Base-by-base conservation (phyloP, 1,140 invertebrate species). In the Drosophila punjabiensis region DNA sequence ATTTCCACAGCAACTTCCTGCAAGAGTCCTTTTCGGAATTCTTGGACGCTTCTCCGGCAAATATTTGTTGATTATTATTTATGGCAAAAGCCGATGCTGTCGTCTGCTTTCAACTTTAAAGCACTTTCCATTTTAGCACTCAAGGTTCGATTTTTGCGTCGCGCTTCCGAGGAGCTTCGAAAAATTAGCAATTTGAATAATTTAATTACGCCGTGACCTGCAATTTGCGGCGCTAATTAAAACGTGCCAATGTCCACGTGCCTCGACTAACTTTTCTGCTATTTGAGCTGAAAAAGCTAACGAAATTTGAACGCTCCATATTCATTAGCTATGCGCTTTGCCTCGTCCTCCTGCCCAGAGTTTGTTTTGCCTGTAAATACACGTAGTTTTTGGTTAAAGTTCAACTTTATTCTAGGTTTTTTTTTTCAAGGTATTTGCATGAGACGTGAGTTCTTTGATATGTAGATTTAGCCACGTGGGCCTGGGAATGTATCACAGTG, bases 161-260 rank as follows among this genome's bases (percentile, higher is more conserved):
- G n/a, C n/a, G n/a, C 68, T 61, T 10, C 20, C 8, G 16, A 0
- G 16, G 1, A 33, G 59, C 48, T 48, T 35, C n/a, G 11, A 32
- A 70, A 81, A 89, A 88, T 88, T 85, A 88, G 85, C 85, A 88
- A 85, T 85, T 88, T 89, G 76, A 88, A 88, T 88, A 88, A 88
- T 88, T 88, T 79, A 88, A 88, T 88, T 88, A 74, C 70, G 70
- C 30, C 78, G 79, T 89, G 86, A 89, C 86, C 85, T 81, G 77
- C 81, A 81, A 88, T 90, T 88, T 85, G 78, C 47, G 84, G 81
- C 85, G 69, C 88, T 88, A 88, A 88, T 88, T 89, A 88, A 88
- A 88, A 88, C 75, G 85, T 89, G 85, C 64, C 73, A 71, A 73
- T 79, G 86, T 88, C 85, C 85, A 89, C 81, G 78, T 81, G 85